Base-by-base conservation (phyloP, 2,113 vertebrate species). In the Sphaerodactylus townsendi region DNA sequence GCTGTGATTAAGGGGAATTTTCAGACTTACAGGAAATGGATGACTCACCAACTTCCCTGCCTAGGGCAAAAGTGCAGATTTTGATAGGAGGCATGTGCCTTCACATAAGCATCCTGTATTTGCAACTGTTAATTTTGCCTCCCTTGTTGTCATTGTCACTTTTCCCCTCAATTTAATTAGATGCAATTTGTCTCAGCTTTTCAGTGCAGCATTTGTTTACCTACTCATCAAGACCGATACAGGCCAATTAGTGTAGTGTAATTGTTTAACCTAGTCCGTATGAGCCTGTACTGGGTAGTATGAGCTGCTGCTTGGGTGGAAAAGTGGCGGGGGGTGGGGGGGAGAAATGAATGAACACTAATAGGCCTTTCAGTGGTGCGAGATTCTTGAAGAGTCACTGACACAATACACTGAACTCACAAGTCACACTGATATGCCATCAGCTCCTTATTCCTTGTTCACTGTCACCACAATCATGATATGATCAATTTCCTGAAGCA, bases 191-290 rank as follows among this genome's bases (percentile, higher is more conserved):
- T 97, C 97, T 97, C 93, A 92, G 96, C 96, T 97, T 97, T 97
- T 95, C 95, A 91, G 93, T 95, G 93, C 96, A 96, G 94, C 93
- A 91, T 96, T 96, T 98, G 97, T 98, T 98, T 98, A 98, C 97
- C 95, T 96, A 96, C 96, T 97, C 96, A 95, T 97, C 97, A 98
- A 96, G 93, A 95, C 92, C 96, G 96, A 97, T 96, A 96, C 92
- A 95, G 97, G 95, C 97, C 97, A 98, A 98, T 98, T 98, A 98
- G 97, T 94, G 94, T 92, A 95, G 96, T 96, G 96, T 97, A 98
- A 97, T 96, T 97, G 97, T 98, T 97, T 97, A 97, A 97, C 96
- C 96, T 94, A 94, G 92, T 92, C 93, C 87, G 71, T 7, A 59
- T 7, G 17, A 79, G 76, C 53, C 87, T 66, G 91, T 71, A 1